Evolutionary conservation across 2,113 vertebrate genomes (phyloP).

Genomic region (human): GRCh38 chr7:105859001-105859500

Average conservation of each 20-base stretch:
- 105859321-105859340: slow-evolving; percentile 39
- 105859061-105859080: not conserved
- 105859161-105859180: slow-evolving; percentile 5
- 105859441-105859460: not conserved
- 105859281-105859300: slow-evolving; percentile 41
- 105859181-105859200: not conserved
- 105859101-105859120: not conserved
- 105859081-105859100: not conserved
- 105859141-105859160: not conserved
- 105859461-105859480: not conserved
- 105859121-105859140: not conserved
- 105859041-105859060: not conserved
- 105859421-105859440: not conserved
- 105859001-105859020: not conserved
- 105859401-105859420: not conserved
- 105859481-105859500: not conserved
- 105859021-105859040: not conserved
- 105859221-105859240: slow-evolving; percentile 12
- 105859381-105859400: not conserved
- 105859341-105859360: not conserved
- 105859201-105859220: not conserved
- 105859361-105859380: slow-evolving; percentile 35
- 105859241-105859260: slow-evolving; percentile 20
- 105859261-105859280: slow-evolving; percentile 22
- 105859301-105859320: not conserved